phyloP scores from a whole-genome alignment of 2,113 vertebrate genomes.

The Enhydra lutris region DNA sequence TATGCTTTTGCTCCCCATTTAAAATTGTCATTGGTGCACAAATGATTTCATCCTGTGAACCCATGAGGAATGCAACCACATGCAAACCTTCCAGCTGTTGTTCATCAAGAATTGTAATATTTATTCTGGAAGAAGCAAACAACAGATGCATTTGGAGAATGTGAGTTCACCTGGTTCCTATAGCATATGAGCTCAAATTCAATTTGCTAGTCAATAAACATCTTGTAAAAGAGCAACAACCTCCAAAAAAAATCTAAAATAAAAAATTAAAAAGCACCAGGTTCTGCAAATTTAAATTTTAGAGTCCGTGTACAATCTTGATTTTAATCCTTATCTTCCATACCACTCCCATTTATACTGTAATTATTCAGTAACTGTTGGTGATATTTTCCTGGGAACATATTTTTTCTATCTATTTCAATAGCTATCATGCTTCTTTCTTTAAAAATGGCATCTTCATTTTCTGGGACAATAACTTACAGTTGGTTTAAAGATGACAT shows the following conservation, averaged over 20 bases:
- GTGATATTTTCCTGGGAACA: not conserved
- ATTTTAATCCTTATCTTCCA: slow-evolving; percentile 44
- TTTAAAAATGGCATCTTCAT: slow-evolving; percentile 66
- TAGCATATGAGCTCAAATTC: slow-evolving; percentile 64
- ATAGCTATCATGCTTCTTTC: slow-evolving; percentile 43
- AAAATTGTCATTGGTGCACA: slow-evolving; percentile 19
- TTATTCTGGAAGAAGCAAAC: slow-evolving; percentile 78
- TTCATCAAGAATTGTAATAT: slow-evolving; percentile 75
- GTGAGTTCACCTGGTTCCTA: slow-evolving; percentile 74
- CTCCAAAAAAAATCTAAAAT: not conserved
- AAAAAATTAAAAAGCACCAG: not conserved
- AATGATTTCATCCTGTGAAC: slow-evolving; percentile 58
- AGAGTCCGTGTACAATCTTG: slow-evolving; percentile 11
- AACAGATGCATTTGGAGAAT: slow-evolving; percentile 73
- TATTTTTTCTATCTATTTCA: not conserved
- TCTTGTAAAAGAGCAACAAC: slow-evolving; percentile 41
- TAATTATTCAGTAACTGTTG: not conserved
- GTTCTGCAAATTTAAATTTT: slow-evolving; percentile 29
- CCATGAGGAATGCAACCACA: slow-evolving; percentile 61
- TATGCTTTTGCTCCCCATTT: slow-evolving; percentile 10
- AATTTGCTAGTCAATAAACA: slow-evolving; percentile 58
- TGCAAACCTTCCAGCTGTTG: slow-evolving; percentile 79
- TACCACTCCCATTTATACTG: not conserved
- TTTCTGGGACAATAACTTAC: slow-evolving; percentile 44
- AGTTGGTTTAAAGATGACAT: slow-evolving; percentile 51